Conservation (phyloP, 2,113 vertebrate species). For the Pterocles gutturalis region DNA sequence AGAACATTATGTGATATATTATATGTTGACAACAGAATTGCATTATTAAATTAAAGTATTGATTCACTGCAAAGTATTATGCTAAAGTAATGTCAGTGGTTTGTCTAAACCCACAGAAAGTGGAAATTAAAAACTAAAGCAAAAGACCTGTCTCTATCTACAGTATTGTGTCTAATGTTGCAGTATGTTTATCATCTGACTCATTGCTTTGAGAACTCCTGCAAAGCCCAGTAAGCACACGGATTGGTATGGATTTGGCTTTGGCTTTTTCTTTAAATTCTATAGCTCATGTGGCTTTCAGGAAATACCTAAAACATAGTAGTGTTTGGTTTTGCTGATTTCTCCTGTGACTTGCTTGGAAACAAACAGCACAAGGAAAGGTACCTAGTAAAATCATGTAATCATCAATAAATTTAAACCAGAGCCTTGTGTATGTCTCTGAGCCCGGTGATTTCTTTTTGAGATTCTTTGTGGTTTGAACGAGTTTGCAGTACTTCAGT, state of each 20-base stretch:
- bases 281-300: not conserved
- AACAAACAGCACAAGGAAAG: not conserved
- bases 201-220: constrained; percentile 27
- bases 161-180: not conserved
- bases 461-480: not conserved
- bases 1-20: constrained; percentile 27
- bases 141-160: constrained; percentile 29
- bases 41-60: constrained; percentile 64
- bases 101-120: constrained; percentile 58
- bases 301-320: not conserved
- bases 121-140: constrained; percentile 69
- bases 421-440: not conserved
- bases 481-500: not conserved
- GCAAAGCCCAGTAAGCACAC: not conserved
- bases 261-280: not conserved
- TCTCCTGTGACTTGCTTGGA: not conserved
- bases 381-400: not conserved
- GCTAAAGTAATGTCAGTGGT: constrained; percentile 25
- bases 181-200: constrained; percentile 26
- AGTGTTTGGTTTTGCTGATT: not conserved
- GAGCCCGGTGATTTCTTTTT: not conserved
- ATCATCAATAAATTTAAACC: not conserved
- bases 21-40: constrained; percentile 49
- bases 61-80: constrained; percentile 44
- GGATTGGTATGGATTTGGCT: not conserved